Conservation (phyloP, 1,140 invertebrate genomes). For the Asbolus verrucosus region DNA sequence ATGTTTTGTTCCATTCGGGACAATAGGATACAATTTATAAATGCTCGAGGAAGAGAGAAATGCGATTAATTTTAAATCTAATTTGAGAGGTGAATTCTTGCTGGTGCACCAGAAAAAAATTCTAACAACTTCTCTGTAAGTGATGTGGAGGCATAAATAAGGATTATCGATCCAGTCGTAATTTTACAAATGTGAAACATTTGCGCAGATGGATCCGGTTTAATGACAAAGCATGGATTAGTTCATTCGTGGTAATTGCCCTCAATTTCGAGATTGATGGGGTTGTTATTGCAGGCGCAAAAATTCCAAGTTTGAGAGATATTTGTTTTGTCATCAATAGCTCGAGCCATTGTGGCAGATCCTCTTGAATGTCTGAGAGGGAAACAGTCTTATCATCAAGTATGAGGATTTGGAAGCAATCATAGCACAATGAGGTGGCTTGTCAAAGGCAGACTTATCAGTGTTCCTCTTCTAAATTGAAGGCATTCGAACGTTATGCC, state of each 20-base stretch:
- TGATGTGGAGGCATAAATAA: too few relatives aligned
- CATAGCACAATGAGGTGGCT: slow-evolving; percentile 36
- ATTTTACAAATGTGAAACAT: too few relatives aligned
- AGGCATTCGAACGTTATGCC: slow-evolving; percentile 18
- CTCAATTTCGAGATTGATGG: neutral
- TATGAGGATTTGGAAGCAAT: slow-evolving; percentile 40
- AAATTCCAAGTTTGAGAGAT: slow-evolving; percentile 10
- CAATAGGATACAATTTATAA: too few relatives aligned
- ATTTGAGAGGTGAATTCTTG: too few relatives aligned
- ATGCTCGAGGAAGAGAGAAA: too few relatives aligned
- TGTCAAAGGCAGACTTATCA: slow-evolving; percentile 42
- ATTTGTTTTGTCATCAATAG: slow-evolving; percentile 35
- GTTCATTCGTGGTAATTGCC: neutral
- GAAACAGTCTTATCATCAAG: slow-evolving; percentile 34
- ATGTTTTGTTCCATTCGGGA: neutral
- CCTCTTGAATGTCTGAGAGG: slow-evolving; percentile 34
- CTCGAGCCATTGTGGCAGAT: slow-evolving; percentile 22
- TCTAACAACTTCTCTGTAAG: too few relatives aligned
- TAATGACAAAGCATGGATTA: neutral
- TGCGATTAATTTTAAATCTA: too few relatives aligned
- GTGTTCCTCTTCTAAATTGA: slow-evolving; percentile 36
- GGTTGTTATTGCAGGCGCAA: neutral
- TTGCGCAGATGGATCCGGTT: too few relatives aligned
- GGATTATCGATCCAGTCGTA: too few relatives aligned
- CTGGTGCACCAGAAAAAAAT: too few relatives aligned